Percentiles rank a stretch among this genome's conserved stretches.
phyloP scores from a whole-genome alignment of 2,113 vertebrate genomes.

The Andinoacara biseriatus region DNA sequence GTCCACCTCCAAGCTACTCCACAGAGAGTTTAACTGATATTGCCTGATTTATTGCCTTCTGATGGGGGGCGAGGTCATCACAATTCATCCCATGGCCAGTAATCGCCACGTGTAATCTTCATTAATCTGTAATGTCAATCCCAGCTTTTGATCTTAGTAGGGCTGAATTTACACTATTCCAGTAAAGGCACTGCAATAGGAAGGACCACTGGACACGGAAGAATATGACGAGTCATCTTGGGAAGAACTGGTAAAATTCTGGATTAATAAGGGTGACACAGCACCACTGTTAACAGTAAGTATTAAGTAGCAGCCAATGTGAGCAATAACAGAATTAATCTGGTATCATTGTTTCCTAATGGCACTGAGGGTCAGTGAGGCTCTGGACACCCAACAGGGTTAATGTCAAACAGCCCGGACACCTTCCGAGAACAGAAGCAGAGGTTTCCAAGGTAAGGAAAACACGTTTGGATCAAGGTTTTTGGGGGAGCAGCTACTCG shows the following conservation, averaged over 20 bases:
- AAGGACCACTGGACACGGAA: neutral
- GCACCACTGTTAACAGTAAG: neutral
- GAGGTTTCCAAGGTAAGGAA: neutral
- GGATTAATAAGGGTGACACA: neutral
- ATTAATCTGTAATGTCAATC: conserved; percentile 81
- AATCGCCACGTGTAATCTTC: conserved; percentile 77
- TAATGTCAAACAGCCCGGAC: neutral
- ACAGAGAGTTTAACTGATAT: conserved; percentile 44
- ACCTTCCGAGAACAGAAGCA: neutral
- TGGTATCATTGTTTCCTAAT: neutral
- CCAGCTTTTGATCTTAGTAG: conserved; percentile 68
- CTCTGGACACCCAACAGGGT: neutral
- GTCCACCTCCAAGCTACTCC: conserved; percentile 52
- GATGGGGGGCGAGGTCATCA: conserved; percentile 65
- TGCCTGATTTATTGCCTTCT: conserved; percentile 75
- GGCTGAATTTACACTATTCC: conserved; percentile 55
- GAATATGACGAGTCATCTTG: neutral
- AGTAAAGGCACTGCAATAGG: conserved; percentile 10
- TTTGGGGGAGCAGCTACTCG: neutral
- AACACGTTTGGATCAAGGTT: neutral
- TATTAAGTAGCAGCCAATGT: neutral
- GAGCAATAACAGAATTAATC: neutral
- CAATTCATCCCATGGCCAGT: conserved; percentile 66
- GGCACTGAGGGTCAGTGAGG: neutral
- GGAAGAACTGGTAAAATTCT: neutral